These are phyloP conservation scores for Gambusia yucatana DNA, from an alignment of 2,797 vertebrate genomes.

Conservation along the genomic window DNA sequence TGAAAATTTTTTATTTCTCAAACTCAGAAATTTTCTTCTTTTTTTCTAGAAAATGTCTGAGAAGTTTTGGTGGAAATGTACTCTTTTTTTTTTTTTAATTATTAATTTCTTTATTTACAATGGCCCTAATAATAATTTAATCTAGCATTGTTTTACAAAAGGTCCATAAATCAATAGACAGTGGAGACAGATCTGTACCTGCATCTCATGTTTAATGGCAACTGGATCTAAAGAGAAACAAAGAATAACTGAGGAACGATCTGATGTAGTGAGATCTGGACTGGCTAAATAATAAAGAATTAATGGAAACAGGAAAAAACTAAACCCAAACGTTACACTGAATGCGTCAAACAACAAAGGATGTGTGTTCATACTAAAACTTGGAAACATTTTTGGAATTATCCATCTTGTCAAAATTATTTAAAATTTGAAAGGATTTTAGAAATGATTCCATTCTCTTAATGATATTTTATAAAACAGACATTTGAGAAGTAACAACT, in stretches of 20 bases:
- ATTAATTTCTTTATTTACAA: no score
- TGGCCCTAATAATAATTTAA: no score
- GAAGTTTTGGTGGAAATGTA: no score
- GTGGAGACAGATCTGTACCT: no score
- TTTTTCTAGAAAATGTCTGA: no score
- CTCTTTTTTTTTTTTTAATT: no score
- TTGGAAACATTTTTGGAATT: not conserved
- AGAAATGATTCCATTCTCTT: not conserved
- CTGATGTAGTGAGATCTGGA: not conserved
- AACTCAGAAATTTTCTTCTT: no score
- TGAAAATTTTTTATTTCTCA: no score
- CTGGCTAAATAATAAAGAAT: not conserved
- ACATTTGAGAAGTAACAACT: not conserved
- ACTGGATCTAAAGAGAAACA: not conserved
- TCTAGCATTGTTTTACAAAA: not conserved
- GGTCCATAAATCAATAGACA: not conserved
- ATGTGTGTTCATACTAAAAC: not conserved
- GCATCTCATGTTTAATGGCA: no score
- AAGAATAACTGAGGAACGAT: not conserved
- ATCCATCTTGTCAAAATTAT: not conserved
- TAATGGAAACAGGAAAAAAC: not conserved
- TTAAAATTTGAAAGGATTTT: not conserved
- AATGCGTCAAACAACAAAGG: not conserved
- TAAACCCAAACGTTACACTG: not conserved
- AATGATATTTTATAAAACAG: not conserved